phyloP scores from a whole-genome alignment of 2,113 vertebrate species.

The Pachypanchax playfairii region DNA sequence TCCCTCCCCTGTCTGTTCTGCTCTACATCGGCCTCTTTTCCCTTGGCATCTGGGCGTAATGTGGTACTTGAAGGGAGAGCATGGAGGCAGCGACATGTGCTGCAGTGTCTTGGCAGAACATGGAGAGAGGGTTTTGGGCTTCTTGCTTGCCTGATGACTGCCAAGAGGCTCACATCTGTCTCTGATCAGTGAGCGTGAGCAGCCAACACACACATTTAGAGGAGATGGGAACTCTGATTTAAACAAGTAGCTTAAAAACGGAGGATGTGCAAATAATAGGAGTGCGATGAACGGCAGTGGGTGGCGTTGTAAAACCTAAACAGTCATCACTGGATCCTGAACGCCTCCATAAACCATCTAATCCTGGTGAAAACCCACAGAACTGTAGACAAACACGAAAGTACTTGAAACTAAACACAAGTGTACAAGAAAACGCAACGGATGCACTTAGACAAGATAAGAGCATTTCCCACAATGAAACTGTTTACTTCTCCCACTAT shows the following conservation, averaged over 20 bases:
- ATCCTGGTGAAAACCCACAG: background rate
- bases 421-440: background rate
- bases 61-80: slow-evolving; percentile 61
- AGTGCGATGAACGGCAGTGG: slow-evolving; percentile 6
- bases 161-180: slow-evolving; percentile 78
- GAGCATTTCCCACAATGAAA: background rate
- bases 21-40: slow-evolving; percentile 26
- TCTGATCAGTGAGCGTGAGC: slow-evolving; percentile 65
- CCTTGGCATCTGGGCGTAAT: slow-evolving; percentile 59
- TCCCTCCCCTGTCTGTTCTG: slow-evolving; percentile 29
- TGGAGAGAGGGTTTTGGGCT: slow-evolving; percentile 22
- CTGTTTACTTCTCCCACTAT: background rate
- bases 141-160: slow-evolving; percentile 56
- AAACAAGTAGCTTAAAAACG: slow-evolving; percentile 53
- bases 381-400: background rate
- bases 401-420: background rate
- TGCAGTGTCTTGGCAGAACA: slow-evolving; percentile 64
- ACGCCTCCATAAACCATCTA: slow-evolving; percentile 14
- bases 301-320: slow-evolving; percentile 39
- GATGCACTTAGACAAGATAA: too few species aligned
- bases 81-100: slow-evolving; percentile 57
- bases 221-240: slow-evolving; percentile 28
- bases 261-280: slow-evolving; percentile 18
- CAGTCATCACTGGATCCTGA: slow-evolving; percentile 31
- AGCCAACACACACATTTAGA: slow-evolving; percentile 28